A percentile compares a stretch with the other conserved stretches of the same genome.
These are phyloP conservation scores for Hemitrygon akajei DNA, from an alignment of 2,797 vertebrate species.

Conservation along the genomic window DNA sequence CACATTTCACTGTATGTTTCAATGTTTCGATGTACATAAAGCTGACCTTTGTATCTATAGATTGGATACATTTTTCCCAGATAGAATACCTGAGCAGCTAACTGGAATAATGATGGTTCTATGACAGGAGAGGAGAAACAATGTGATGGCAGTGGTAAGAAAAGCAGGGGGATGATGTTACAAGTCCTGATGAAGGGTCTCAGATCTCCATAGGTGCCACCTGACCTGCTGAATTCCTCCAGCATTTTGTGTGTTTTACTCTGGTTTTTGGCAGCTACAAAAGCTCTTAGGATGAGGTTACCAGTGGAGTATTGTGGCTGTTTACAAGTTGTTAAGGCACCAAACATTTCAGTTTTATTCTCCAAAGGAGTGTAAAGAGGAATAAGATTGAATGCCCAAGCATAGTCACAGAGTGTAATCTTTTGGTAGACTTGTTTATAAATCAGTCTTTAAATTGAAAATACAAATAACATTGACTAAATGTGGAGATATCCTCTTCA, in stretches of 20 bases:
- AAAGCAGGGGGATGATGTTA: background rate
- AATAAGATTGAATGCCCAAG: background rate
- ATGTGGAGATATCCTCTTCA: background rate
- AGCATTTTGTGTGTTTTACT: too few relatives aligned
- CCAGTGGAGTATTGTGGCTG: background rate
- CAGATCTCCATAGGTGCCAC: too few relatives aligned
- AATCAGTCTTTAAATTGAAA: background rate
- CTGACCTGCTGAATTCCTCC: too few relatives aligned
- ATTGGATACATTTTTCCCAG: constrained; percentile 8
- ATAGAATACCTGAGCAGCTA: background rate
- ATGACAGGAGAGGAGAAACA: background rate
- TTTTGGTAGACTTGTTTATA: background rate
- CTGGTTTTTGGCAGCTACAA: too few relatives aligned
- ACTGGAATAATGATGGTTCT: background rate
- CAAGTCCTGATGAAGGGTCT: background rate
- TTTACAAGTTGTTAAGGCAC: background rate
- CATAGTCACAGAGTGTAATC: background rate
- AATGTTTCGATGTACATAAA: too few relatives aligned
- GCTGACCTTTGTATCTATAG: too few relatives aligned
- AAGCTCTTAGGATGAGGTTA: background rate
- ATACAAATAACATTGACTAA: background rate
- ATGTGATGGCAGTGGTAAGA: background rate
- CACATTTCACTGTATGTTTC: too few relatives aligned
- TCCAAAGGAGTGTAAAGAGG: background rate
- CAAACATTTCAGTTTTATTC: background rate